Base-by-base conservation (phyloP, 1,140 invertebrate species). In the Drosophila hydei region DNA sequence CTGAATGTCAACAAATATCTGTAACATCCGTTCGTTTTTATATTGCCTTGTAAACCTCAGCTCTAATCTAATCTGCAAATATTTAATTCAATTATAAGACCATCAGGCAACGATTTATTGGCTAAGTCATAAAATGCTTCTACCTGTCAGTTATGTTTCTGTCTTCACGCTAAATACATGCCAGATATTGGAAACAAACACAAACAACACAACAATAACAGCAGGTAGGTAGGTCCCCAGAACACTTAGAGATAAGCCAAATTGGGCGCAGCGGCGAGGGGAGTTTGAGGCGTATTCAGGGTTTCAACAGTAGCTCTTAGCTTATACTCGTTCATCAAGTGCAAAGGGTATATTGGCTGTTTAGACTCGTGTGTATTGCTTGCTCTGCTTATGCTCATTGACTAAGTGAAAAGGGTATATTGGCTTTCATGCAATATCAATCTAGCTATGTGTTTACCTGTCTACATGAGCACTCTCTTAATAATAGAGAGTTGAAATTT, bases 31-130 rank as follows among this genome's bases (percentile, higher is more conserved):
- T 38, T 54, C 5, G 21, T 9, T 38, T 21, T 12, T n/a, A 4
- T 14, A 52, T 30, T 23, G 19, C 23, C 9, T 19, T 55, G 16
- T 36, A 50, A 40, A 43, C 30, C 43, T 38, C 19, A 52, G 23
- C 11, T 30, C 36, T 64, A 67, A 84, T 84, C 72, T 85, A 77
- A 85, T 85, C 80, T 36, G 40, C 30, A 42, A 25, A 42, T 55
- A 33, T 27, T 11, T 4, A 65, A 70, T 67, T 77, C 80, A 87
- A 84, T 84, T 84, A 80, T 75, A 74, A 87, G 72, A 47, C 81
- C 81, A 84, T 84, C 69, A 85, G 51, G 7, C 42, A 60, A 30
- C 68, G 61, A 84, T 85, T 83, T 85, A 45, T 74, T 62, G 72
- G 59, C 30, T 73, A 56, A 50, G 69, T 64, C 80, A 61, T 84